Evolutionary conservation across 2,888 invertebrate genomes (phyloP).

Genomic region (Cataglyphis altisquamis): DNA sequence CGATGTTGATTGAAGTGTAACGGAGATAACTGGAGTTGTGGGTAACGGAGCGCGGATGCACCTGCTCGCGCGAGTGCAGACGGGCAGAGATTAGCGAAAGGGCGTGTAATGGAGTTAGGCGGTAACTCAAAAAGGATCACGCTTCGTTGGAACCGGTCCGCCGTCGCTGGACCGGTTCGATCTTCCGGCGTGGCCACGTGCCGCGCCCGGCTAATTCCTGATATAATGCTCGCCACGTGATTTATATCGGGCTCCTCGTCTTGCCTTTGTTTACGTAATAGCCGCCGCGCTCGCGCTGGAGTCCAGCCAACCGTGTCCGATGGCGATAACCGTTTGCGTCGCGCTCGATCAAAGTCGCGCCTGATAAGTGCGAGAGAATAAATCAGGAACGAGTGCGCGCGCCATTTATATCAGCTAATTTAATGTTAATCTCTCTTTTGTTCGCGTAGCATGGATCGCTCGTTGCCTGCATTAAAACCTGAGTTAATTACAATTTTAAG

Average conservation of each 20-base stretch:
- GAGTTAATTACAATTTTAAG: conserved; percentile 12
- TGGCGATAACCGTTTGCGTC: conserved; percentile 68
- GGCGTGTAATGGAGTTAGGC: conserved; percentile 76
- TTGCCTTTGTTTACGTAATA: conserved; percentile 73
- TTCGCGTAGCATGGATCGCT: neutral
- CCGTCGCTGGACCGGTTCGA: conserved; percentile 62
- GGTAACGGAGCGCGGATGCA: conserved; percentile 81
- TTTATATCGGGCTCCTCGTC: conserved; percentile 63
- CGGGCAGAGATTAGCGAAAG: conserved; percentile 78
- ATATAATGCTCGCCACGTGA: conserved; percentile 69
- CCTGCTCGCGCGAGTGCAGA: conserved; percentile 75
- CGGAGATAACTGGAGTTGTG: conserved; percentile 83
- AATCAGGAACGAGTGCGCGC: conserved; percentile 48
- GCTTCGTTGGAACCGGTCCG: conserved; percentile 75
- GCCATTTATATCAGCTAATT: conserved; percentile 21
- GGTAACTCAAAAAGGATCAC: conserved; percentile 81
- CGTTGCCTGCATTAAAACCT: neutral
- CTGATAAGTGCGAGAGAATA: conserved; percentile 65
- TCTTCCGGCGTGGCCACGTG: conserved; percentile 65
- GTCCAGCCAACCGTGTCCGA: conserved; percentile 67
- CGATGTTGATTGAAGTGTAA: conserved; percentile 85
- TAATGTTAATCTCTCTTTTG: conserved; percentile 22
- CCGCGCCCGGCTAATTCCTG: conserved; percentile 66
- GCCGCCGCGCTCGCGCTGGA: conserved; percentile 61
- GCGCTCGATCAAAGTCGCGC: conserved; percentile 65